Percentiles rank a stretch among this genome's conserved stretches.
These are phyloP conservation scores for Halocynthia roretzi DNA, from an alignment of 23 tunicate species.

Conservation along the genomic window DNA sequence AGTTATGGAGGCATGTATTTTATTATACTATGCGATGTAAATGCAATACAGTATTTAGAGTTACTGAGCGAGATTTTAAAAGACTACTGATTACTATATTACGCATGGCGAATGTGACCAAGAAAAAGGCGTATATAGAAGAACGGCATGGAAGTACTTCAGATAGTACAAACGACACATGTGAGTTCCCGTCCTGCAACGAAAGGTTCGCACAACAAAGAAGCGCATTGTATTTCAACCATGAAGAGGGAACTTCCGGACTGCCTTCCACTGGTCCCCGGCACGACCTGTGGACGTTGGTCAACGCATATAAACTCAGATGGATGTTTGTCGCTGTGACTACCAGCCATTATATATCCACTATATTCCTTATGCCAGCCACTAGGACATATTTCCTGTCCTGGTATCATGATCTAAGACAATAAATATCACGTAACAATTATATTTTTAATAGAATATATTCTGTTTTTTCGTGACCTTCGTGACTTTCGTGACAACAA, in stretches of 20 bases:
- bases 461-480: no score
- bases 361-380: constrained; percentile 43
- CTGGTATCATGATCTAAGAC: constrained; percentile 46
- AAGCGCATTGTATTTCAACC: constrained; percentile 26
- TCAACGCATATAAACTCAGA: constrained; percentile 31
- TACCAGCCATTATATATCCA: constrained; percentile 35
- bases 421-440: no score
- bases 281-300: constrained; percentile 33
- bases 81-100: no score
- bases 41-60: no score
- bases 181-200: constrained; percentile 37
- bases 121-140: no score
- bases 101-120: no score
- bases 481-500: no score
- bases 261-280: constrained; percentile 33
- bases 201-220: constrained; percentile 36
- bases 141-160: background rate
- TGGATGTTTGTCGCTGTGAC: constrained; percentile 20
- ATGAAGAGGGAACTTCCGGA: background rate
- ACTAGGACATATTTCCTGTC: constrained; percentile 31
- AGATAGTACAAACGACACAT: constrained; percentile 44
- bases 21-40: no score
- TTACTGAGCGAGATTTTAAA: no score
- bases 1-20: no score
- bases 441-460: no score